Evolutionary conservation across 2,113 vertebrate genomes (phyloP), one percentile per base, ranked within the genome.

Genomic region (Lasiurus borealis): DNA sequence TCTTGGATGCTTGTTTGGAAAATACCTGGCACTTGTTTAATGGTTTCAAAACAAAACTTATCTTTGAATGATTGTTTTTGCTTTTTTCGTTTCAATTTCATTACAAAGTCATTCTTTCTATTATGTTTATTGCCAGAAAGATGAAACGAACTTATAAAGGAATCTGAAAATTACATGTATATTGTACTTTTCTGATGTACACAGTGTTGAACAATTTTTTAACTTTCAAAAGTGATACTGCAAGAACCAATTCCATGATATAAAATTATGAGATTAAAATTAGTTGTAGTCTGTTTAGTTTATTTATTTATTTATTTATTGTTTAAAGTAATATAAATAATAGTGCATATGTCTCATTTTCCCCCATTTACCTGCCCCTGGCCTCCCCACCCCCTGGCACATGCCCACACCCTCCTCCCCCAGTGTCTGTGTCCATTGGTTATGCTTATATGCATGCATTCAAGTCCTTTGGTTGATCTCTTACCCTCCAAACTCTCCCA

Each of bases 1-100:
- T 94, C 96, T 94, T 90, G 97, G 36, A 59, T 96, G 89, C 69
- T 97, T 95, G 84, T 68, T 95, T 97, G 95, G 96, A 97, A 98
- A 98, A 96, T 96, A 77, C 92, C 90, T 97, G 40, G 87, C 90
- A 88, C 94, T 97, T 97, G 66, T 46, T 91, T 86, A 52, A 92
- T 93, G 48, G 12, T 85, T 97, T 96, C 95, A 95, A 96, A 98
- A 91, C 93, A 96, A 80, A 94, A 95, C 86, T 95, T 95, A 95
- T 88, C 86, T 97, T 97, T 97, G 89, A 95, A 72, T 62, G 86
- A 46, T 31, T 86, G 91, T 80, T 59, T 82, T 54, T 88, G 52
- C 57, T 59, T 59, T 25, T 25, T 94, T 90, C 96, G 81, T 96
- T 97, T 98, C 91, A 85, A 0, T 85, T 95, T 95, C 95, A 97